Percentiles rank a stretch among this genome's conserved stretches.
Evolutionary conservation across 1,140 invertebrate species (phyloP).

Genomic region (Drosophila nannoptera): DNA sequence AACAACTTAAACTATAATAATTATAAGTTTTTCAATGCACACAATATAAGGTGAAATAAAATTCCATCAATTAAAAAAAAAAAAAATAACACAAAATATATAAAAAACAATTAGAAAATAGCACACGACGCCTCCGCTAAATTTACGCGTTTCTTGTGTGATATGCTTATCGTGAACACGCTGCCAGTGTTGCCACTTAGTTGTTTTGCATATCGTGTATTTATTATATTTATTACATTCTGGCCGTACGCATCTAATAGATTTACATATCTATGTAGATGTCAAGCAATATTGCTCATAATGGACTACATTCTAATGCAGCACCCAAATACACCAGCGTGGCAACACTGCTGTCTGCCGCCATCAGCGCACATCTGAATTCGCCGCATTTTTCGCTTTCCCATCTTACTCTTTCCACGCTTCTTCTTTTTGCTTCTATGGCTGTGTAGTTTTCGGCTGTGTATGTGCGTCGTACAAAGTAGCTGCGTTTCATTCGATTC

Average conservation of each 20-base stretch:
- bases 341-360: conserved; percentile 7
- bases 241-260: too few relatives aligned
- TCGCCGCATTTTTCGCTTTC: conserved; percentile 23
- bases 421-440: background rate
- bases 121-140: background rate
- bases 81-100: conserved; percentile 3
- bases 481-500: too few relatives aligned
- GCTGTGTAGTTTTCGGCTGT: background rate
- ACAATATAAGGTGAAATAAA: too few relatives aligned
- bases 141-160: background rate
- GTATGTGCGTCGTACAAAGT: too few relatives aligned
- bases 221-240: background rate
- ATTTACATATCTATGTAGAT: too few relatives aligned
- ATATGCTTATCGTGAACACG: background rate
- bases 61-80: background rate
- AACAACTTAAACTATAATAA: too few relatives aligned
- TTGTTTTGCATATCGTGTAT: background rate
- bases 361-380: conserved; percentile 18
- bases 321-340: background rate
- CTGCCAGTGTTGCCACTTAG: conserved; percentile 14
- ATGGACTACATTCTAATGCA: too few relatives aligned
- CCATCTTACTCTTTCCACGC: background rate
- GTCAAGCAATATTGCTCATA: too few relatives aligned
- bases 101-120: background rate
- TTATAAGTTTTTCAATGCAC: too few relatives aligned